Conservation (phyloP, 1,140 invertebrate species). For the Cotesia glomerata region DNA sequence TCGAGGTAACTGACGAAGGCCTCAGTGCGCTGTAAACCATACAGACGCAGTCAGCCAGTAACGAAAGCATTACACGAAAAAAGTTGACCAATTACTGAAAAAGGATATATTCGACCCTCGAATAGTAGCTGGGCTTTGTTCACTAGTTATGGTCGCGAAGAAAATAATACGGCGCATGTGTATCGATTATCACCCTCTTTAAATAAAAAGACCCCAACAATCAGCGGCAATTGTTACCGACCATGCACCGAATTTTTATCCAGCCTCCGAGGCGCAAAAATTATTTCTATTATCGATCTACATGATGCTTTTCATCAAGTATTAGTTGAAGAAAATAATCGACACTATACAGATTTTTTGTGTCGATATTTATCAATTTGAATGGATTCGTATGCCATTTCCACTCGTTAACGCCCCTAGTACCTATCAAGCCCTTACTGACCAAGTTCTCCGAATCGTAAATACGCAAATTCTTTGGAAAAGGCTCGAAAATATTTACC, state of each 20-base stretch:
- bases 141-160: constrained; percentile 5
- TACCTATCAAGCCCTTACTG: too few species aligned
- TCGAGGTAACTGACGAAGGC: constrained; percentile 18
- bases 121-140: constrained; percentile 15
- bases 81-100: constrained; percentile 25
- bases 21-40: constrained; percentile 17
- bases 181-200: constrained; percentile 19
- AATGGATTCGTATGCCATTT: constrained; percentile 59
- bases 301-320: constrained; percentile 40
- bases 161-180: constrained; percentile 14
- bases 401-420: constrained; percentile 51
- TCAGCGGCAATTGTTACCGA: constrained; percentile 14
- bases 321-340: constrained; percentile 5
- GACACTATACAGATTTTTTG: constrained; percentile 29
- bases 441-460: too few species aligned
- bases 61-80: constrained; percentile 11
- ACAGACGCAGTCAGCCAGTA: constrained; percentile 1
- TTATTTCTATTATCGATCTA: constrained; percentile 42
- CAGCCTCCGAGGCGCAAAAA: constrained; percentile 28
- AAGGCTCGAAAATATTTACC: too few species aligned
- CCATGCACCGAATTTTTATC: constrained; percentile 20
- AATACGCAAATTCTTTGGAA: too few species aligned
- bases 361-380: constrained; percentile 50
- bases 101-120: constrained; percentile 18
- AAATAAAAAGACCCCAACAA: constrained; percentile 18